Conservation (phyloP, 1,140 invertebrate genomes). For the Drosophila sechellia region DNA sequence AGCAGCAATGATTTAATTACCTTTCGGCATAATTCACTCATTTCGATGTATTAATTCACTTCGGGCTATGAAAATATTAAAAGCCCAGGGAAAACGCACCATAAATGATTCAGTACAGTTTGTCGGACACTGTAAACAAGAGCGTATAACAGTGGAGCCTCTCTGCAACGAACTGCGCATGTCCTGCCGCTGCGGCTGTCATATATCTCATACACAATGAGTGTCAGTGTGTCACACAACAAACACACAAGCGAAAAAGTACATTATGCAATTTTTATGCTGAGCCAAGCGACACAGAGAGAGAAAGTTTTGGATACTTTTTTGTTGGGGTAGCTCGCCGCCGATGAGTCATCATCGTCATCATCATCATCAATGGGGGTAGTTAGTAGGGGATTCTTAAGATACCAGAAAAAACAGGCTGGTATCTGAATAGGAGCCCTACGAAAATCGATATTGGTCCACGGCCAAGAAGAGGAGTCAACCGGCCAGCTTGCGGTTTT, state of each 20-base stretch:
- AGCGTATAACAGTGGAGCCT: constrained; percentile 65
- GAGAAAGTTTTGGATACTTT: constrained; percentile 57
- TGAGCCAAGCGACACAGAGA: constrained; percentile 34
- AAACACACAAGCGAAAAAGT: constrained; percentile 21
- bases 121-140: constrained; percentile 69
- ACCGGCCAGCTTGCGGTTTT: constrained; percentile 20
- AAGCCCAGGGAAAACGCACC: constrained; percentile 28
- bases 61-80: constrained; percentile 40
- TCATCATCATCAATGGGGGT: neutral
- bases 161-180: constrained; percentile 40
- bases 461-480: constrained; percentile 21
- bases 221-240: constrained; percentile 75
- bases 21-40: constrained; percentile 12
- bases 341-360: constrained; percentile 38
- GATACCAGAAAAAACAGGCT: neutral
- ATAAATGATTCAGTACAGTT: constrained; percentile 29
- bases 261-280: constrained; percentile 82
- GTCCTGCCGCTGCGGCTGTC: constrained; percentile 24
- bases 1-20: constrained; percentile 64
- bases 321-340: constrained; percentile 27
- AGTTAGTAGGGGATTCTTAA: neutral
- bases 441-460: constrained; percentile 53
- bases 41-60: constrained; percentile 53
- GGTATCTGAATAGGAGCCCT: neutral
- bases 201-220: constrained; percentile 54